Conservation (phyloP, 2,113 vertebrate genomes). For the Sphyrna mokarran region DNA sequence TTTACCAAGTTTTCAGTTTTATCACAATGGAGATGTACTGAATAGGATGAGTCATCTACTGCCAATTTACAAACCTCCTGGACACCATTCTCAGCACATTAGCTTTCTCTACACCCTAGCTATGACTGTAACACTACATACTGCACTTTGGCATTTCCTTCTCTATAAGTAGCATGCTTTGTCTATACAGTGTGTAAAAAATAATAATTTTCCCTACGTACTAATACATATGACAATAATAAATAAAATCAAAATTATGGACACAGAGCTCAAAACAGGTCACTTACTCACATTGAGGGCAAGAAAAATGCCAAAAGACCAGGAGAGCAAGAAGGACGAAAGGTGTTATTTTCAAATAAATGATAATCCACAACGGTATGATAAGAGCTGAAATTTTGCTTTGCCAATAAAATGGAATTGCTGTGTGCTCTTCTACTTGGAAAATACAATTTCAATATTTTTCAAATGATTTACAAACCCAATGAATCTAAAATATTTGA, state of each 20-base stretch:
- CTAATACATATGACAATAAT: too few relatives aligned
- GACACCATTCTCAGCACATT: neutral
- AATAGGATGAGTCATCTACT: neutral
- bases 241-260: neutral
- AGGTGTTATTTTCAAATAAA: neutral
- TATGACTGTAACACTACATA: too few relatives aligned
- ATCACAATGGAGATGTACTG: neutral
- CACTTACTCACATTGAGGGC: neutral
- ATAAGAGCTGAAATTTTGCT: neutral
- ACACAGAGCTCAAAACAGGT: neutral
- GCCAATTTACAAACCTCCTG: neutral
- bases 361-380: neutral
- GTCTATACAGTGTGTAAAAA: too few relatives aligned
- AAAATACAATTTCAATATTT: neutral
- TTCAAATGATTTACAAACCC: neutral
- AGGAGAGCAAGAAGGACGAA: neutral
- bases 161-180: too few relatives aligned
- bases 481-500: neutral
- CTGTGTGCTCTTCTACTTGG: neutral
- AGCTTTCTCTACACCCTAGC: too few relatives aligned
- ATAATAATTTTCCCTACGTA: too few relatives aligned
- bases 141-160: too few relatives aligned
- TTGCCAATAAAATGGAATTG: neutral
- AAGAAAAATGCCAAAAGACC: neutral
- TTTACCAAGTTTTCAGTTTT: neutral